These are phyloP conservation scores for Solenopsis fugax DNA, from an alignment of 1,140 invertebrate species.

Conservation along the genomic window DNA sequence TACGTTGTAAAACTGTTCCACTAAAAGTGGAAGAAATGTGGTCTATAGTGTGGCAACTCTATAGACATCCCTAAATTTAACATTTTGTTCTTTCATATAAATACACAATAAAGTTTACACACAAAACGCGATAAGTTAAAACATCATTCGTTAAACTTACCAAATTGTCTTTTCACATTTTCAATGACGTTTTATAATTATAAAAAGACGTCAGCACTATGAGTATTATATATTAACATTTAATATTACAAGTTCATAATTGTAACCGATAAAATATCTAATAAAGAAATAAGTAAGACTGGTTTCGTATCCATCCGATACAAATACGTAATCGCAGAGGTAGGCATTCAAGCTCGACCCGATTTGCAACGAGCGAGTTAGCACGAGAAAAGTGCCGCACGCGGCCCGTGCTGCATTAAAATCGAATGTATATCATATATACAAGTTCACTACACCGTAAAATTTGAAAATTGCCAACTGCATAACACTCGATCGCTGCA, in stretches of 20 bases:
- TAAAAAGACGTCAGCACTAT: constrained; percentile 10
- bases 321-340: constrained; percentile 56
- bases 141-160: constrained; percentile 28
- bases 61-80: constrained; percentile 35
- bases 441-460: constrained; percentile 69
- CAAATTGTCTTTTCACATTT: constrained; percentile 8
- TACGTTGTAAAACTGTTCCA: constrained; percentile 29
- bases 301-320: constrained; percentile 72
- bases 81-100: constrained; percentile 1
- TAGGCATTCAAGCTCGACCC: constrained; percentile 36
- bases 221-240: constrained; percentile 46
- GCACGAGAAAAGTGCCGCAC: constrained; percentile 34
- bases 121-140: not conserved
- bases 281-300: constrained; percentile 40
- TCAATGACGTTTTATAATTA: constrained; percentile 13
- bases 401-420: constrained; percentile 33
- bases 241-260: not conserved
- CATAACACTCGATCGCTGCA: constrained; percentile 69
- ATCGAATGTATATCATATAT: constrained; percentile 60
- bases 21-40: not conserved
- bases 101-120: constrained; percentile 27
- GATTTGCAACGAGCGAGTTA: constrained; percentile 22
- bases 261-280: constrained; percentile 7
- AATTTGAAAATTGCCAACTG: constrained; percentile 74
- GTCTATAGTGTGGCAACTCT: constrained; percentile 23